phyloP scores from a whole-genome alignment of 1,140 invertebrate species.

The Dufourea novaeangliae region DNA sequence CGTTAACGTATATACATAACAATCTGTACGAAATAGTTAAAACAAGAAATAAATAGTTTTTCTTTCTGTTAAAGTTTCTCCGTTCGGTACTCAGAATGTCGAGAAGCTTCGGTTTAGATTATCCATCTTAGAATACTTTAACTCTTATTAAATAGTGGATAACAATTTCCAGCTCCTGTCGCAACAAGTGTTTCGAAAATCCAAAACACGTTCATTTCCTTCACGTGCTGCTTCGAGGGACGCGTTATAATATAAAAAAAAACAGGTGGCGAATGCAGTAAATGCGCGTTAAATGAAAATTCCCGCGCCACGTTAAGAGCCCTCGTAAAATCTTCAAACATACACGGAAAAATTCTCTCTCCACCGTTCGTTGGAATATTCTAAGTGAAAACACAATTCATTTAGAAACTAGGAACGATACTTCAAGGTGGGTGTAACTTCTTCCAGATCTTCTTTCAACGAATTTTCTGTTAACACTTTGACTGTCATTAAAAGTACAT shows the following conservation, averaged over 20 bases:
- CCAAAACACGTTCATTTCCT: background rate
- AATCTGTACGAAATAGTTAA: no score
- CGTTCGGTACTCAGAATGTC: background rate
- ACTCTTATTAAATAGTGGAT: background rate
- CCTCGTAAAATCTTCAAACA: no score
- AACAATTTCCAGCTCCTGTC: background rate
- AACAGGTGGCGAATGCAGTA: background rate
- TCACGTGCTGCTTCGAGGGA: background rate
- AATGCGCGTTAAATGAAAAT: background rate
- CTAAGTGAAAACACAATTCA: background rate
- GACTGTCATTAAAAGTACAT: no score
- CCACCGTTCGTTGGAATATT: no score
- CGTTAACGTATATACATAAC: no score
- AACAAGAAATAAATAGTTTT: no score
- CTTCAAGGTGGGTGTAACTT: no score
- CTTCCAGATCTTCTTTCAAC: background rate
- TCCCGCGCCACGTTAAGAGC: no score
- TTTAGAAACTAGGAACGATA: background rate
- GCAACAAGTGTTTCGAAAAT: conserved; percentile 11
- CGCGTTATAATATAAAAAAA: background rate
- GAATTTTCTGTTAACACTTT: no score
- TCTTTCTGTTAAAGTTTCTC: no score
- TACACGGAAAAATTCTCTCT: no score
- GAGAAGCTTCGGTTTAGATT: background rate
- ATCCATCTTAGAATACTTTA: background rate